Base-by-base conservation (phyloP, 2,797 vertebrate genomes). In the Leptodactylus fallax region DNA sequence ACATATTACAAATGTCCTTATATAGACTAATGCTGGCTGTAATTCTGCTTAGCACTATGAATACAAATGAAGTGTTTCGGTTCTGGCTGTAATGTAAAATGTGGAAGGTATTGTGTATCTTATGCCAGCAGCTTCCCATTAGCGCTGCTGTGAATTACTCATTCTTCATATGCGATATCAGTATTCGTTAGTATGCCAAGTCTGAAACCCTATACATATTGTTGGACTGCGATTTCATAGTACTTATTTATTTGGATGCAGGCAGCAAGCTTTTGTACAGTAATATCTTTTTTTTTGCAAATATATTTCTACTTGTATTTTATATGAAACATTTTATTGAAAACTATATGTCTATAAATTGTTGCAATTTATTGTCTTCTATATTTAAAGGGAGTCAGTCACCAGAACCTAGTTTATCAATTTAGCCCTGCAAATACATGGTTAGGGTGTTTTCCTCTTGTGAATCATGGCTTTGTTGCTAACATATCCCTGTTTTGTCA, bases 51-150 rank as follows among this genome's bases (percentile, higher is more conserved):
- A 63, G 56, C 83, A 65, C 53, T 84, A 56, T 65, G 76, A 86
- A 86, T 79, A 56, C 58, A 63, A 69, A 79, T 86, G 61, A 21
- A 69, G 27, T 53, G 55, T 45, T 58, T 58, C 12, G 25, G 85
- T 49, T 58, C 19, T 47, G 85, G 58, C 79, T 81, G 79, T 65
- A 71, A 72, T 81, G 11, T 81, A 53, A 49, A 81, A 80, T 47
- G 45, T 61, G 17, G 16, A 63, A 79, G 19, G 16, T 56, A 27
- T 27, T 79, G 27, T 80, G 45, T 81, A 63, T 58, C 58, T 60
- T 45, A 13, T n/a, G n/a, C 56, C 58, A 85, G 67, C 47, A 78
- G 27, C 6, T 80, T 58, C 19, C 21, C 8, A 80, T 77, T 77
- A 53, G 47, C 49, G 7, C 11, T 55, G 7, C 13, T 6, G 4